Evolutionary conservation across 2,113 vertebrate genomes (phyloP).

Genomic region (Calidris pugnax): DNA sequence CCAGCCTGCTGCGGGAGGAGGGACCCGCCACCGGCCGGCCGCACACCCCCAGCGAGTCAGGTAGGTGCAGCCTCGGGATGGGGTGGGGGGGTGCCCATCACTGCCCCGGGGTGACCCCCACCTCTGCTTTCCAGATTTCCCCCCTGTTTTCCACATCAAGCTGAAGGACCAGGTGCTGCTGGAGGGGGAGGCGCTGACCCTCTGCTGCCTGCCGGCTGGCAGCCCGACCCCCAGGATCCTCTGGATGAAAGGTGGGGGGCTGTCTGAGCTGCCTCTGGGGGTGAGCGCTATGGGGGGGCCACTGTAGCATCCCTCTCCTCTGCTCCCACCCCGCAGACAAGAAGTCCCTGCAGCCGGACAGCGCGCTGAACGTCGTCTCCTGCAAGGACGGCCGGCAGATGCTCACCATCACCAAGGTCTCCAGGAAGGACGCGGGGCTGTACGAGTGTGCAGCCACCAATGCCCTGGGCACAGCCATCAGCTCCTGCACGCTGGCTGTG

Average conservation of each 20-base stretch:
- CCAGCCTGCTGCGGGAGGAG: conserved; percentile 82
- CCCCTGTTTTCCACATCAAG: conserved; percentile 96
- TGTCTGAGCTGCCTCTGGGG: background rate
- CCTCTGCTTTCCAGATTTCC: conserved; percentile 82
- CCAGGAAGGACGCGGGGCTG: conserved; percentile 88
- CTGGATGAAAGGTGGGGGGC: conserved; percentile 90
- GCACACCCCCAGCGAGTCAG: conserved; percentile 86
- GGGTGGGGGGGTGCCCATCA: background rate
- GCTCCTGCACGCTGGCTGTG: conserved; percentile 91
- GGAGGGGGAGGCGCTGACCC: conserved; percentile 92
- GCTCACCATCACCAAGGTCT: conserved; percentile 89
- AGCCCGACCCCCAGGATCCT: conserved; percentile 89
- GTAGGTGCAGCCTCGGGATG: conserved; percentile 41
- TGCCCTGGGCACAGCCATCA: conserved; percentile 84
- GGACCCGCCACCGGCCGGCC: conserved; percentile 74
- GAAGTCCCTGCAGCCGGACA: conserved; percentile 82
- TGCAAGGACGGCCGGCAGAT: conserved; percentile 94
- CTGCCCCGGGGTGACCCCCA: background rate
- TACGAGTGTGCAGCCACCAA: conserved; percentile 94
- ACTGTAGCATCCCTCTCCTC: background rate
- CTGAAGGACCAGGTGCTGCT: conserved; percentile 95
- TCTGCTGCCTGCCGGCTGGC: conserved; percentile 93
- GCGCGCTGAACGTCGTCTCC: conserved; percentile 84
- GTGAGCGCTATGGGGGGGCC: background rate
- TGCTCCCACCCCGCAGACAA: conserved; percentile 80